Evolutionary conservation across 2,888 invertebrate genomes (phyloP), one percentile per base, ranked within the genome.

Genomic region (Erebia ligea): DNA sequence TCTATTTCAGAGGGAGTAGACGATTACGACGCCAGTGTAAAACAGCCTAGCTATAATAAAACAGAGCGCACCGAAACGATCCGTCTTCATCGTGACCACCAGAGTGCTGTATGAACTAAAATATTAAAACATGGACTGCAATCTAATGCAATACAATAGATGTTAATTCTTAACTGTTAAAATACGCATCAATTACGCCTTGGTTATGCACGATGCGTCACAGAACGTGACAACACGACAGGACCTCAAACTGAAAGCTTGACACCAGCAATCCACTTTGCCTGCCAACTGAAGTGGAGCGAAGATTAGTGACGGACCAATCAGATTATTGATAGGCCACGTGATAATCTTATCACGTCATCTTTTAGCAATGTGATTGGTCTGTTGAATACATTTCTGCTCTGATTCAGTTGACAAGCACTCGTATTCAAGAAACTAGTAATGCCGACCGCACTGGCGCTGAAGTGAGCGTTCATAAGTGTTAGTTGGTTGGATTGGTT

Each of bases 151-250:
- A 62, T 86, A 84, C 83, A 84, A 73, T 88, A 88, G 84, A 85
- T 86, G 83, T 87, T 87, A 88, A 86, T 84, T 84, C 82, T 82
- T 84, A 61, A 90, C 82, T 85, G 85, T 85, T 86, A 86, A 42
- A 45, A 86, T 84, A 85, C 82, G 85, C 86, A 84, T 86, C 84
- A 75, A 76, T 76, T 67, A 57, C 13, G 54, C 54, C 54, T 11
- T 17, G 54, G 10, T 17, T 17, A 17, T 45, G 54, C 10, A n/a
- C 54, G 3, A 54, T 10, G 10, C 17, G 17, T 8, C 19, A 54
- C 54, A 3, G 17, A 10, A 15, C 13, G 15, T 5, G 34, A 52
- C 9, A n/a, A 1, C 17, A 54, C 10, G 54, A 52, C 52, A 6
- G 52, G 17, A n/a, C 2, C 2, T 54, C 10, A 54, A 9, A 52